Percentiles rank a stretch among this genome's conserved stretches.
These are phyloP conservation scores for Ceratosolen solmsi DNA, from an alignment of 1,140 invertebrate genomes.

Conservation along the genomic window DNA sequence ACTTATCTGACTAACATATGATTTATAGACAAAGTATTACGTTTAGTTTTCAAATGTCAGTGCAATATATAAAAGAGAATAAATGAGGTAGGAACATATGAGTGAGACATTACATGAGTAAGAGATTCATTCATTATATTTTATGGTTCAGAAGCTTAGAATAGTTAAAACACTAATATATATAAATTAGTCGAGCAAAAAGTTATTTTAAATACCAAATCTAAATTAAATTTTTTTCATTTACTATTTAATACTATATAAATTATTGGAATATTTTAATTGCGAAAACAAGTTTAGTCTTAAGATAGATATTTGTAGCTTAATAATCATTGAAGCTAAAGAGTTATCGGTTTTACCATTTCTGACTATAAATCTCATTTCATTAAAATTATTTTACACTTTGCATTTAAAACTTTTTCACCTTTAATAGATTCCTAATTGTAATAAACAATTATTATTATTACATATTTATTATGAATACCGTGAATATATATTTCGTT, in stretches of 20 bases:
- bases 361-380: neutral
- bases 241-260: conserved; percentile 15
- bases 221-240: conserved; percentile 22
- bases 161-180: neutral
- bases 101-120: conserved; percentile 21
- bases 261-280: conserved; percentile 39
- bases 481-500: no score
- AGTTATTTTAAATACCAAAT: conserved; percentile 15
- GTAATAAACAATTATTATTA: neutral
- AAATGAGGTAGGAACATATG: neutral
- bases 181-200: neutral
- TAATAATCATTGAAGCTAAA: conserved; percentile 6
- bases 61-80: neutral
- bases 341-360: neutral
- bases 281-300: conserved; percentile 15
- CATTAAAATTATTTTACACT: neutral
- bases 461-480: no score
- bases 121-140: neutral
- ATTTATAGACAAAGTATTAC: neutral
- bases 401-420: neutral
- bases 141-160: neutral
- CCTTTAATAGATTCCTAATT: neutral
- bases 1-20: neutral
- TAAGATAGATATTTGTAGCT: neutral
- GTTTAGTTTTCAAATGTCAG: neutral